Evolutionary conservation across 2,888 invertebrate genomes (phyloP).

Genomic region (Melinopterus prodromus): DNA sequence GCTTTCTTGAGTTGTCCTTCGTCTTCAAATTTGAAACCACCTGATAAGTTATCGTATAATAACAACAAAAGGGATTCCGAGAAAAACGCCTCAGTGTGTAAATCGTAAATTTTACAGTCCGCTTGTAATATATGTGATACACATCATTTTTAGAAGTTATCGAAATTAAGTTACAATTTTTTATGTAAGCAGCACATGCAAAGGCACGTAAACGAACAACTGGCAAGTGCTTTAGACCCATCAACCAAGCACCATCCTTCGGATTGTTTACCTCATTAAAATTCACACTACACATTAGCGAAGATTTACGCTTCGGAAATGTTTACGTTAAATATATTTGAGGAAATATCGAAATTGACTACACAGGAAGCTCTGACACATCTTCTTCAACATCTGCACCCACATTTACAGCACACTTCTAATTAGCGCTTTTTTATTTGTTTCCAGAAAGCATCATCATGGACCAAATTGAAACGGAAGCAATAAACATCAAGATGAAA

Average conservation of each 20-base stretch:
- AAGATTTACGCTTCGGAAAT: not conserved
- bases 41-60: too few species aligned
- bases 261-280: conserved; percentile 23
- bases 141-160: not conserved
- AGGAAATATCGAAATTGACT: conserved; percentile 11
- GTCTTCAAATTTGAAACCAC: too few species aligned
- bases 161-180: not conserved
- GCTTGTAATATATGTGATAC: not conserved
- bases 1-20: too few species aligned
- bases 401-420: conserved; percentile 7
- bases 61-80: too few species aligned
- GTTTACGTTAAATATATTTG: conserved; percentile 28
- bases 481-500: conserved; percentile 27
- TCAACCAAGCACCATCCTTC: conserved; percentile 7
- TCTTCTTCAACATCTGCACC: not conserved
- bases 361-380: conserved; percentile 5
- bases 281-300: not conserved
- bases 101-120: too few species aligned
- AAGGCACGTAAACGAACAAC: not conserved
- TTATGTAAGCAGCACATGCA: not conserved
- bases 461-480: conserved; percentile 29
- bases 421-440: conserved; percentile 25
- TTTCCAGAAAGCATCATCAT: not conserved
- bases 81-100: too few species aligned
- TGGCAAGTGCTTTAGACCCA: conserved; percentile 9